Base-by-base conservation (phyloP, 2,888 invertebrate genomes). In the Phrixothrix hirtus region DNA sequence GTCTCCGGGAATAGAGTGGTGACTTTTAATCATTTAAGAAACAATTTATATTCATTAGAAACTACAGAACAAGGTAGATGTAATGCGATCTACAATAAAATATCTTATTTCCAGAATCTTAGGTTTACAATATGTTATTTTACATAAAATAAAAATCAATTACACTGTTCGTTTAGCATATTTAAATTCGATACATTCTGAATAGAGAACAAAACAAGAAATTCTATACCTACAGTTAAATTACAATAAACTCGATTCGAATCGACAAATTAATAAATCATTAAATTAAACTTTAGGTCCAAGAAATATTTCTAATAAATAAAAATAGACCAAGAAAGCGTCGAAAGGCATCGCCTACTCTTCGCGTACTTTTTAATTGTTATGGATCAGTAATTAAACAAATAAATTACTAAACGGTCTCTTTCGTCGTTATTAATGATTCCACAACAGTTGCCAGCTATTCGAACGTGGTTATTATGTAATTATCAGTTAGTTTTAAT, bases 401-500 rank as follows among this genome's bases (percentile, higher is more conserved):
- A 76, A 76, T 76, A 76, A 75, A 75, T 76, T 75, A 75, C 73
- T 74, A 74, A 75, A 74, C 73, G 72, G 73, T 68, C 71, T 68
- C 71, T 67, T 68, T 71, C 70, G 66, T 66, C 67, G 69, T 74
- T 76, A 76, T 76, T 75, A 75, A 75, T 76, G 75, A 73, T 72
- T 67, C 69, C 61, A 70, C 72, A 74, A 73, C 76, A 72, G 75
- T 75, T 75, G 74, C 74, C 64, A 62, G 68, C 65, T 61, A 62
- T 62, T 66, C 64, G 67, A 74, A 75, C 71, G 74, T 74, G 72
- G 75, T 77, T 75, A 77, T 77, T 77, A 77, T 75, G 75, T 77
- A 77, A 77, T 77, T 77, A 77, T 77, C 77, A 76, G 77, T 76
- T 77, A 74, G 73, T 75, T 76, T 77, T 77, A 77, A 77, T 77